Evolutionary conservation across 2,888 invertebrate species (phyloP).

Genomic region (Resseliella maxima): DNA sequence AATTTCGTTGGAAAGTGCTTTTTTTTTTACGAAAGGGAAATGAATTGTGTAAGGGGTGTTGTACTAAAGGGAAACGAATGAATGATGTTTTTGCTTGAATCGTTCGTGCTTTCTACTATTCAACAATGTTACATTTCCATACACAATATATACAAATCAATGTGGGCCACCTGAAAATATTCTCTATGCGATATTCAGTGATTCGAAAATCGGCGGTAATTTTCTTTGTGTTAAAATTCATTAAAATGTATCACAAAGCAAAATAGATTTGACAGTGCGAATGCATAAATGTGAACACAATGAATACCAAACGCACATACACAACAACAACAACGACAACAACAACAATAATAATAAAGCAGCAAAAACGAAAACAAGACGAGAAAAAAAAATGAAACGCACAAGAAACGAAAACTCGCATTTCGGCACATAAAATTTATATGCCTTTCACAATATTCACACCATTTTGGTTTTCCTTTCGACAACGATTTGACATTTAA

Average conservation of each 20-base stretch:
- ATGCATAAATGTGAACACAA: neutral
- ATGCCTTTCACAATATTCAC: neutral
- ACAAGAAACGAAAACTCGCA: neutral
- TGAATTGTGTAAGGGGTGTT: too few relatives aligned
- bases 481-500: neutral
- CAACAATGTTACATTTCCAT: neutral
- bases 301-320: too few relatives aligned
- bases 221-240: neutral
- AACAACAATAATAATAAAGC: neutral
- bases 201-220: neutral
- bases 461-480: slow-evolving; percentile 28
- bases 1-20: too few relatives aligned
- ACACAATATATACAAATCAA: neutral
- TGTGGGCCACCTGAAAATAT: neutral
- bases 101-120: too few relatives aligned
- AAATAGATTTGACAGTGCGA: neutral
- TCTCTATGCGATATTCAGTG: neutral
- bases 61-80: too few relatives aligned
- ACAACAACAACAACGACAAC: neutral
- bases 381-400: neutral
- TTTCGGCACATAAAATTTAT: neutral
- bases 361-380: neutral
- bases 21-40: too few relatives aligned
- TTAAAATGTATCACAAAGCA: slow-evolving; percentile 3
- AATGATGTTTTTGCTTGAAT: too few relatives aligned